Conservation (phyloP, 2,797 vertebrate genomes). For the Molossus alvarezi region DNA sequence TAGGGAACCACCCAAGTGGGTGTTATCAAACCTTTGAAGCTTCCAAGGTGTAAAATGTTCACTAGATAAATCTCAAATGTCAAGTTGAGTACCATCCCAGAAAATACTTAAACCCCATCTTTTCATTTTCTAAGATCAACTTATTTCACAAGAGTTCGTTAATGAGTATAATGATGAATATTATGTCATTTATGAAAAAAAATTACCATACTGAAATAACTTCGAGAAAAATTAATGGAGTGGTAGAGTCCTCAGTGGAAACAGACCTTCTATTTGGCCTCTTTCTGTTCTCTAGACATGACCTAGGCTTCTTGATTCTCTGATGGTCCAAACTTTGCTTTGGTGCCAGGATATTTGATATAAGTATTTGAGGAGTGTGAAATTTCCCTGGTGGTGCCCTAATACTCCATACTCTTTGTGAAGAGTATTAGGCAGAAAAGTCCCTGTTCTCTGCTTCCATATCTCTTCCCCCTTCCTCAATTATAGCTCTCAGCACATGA, state of each 20-base stretch:
- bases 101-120: slow-evolving; percentile 19
- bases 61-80: not conserved
- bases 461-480: not conserved
- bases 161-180: not conserved
- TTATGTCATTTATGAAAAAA: not conserved
- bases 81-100: not conserved
- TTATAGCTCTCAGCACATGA: not conserved
- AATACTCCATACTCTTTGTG: rapidly evolving
- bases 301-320: not conserved
- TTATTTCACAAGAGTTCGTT: not conserved
- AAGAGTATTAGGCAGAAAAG: not conserved
- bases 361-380: not conserved
- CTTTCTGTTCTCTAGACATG: not conserved
- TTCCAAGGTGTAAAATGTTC: not conserved
- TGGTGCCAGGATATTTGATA: not conserved
- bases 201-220: not conserved
- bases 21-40: not conserved
- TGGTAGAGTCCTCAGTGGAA: not conserved
- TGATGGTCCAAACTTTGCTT: not conserved
- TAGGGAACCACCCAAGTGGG: not conserved
- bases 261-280: not conserved
- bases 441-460: not conserved
- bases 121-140: not conserved
- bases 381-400: not conserved
- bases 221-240: slow-evolving; percentile 10